A percentile compares a stretch with the other conserved stretches of the same genome.
phyloP scores from a whole-genome alignment of 2,113 vertebrate genomes.

The Brienomyrus longianalis region DNA sequence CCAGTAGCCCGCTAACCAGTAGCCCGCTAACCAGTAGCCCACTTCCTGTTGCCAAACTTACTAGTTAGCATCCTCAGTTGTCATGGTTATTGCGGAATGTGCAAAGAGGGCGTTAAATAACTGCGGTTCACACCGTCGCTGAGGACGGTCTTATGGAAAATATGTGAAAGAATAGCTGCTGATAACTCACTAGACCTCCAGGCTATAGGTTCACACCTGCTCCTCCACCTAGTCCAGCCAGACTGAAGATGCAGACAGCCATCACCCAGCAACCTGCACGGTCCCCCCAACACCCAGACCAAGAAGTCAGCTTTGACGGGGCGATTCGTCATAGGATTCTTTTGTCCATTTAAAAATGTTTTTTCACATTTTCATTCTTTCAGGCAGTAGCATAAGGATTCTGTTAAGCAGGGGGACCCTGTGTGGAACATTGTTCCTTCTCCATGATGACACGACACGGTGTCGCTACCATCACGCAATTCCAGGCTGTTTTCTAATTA shows the following conservation, averaged over 20 bases:
- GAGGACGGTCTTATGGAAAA: background rate
- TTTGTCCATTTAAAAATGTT: background rate
- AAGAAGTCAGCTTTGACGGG: background rate
- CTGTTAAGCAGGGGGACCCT: background rate
- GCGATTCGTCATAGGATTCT: background rate
- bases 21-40: background rate
- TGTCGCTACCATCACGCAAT: background rate
- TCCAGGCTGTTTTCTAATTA: constrained; percentile 12
- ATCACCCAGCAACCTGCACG: background rate
- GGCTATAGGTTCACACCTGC: background rate
- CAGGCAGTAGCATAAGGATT: background rate
- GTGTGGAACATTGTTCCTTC: background rate
- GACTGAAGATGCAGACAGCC: background rate
- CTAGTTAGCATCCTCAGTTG: background rate
- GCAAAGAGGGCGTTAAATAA: background rate
- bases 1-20: no score
- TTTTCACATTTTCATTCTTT: background rate
- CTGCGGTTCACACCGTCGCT: background rate
- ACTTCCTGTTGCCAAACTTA: background rate
- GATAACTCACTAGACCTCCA: background rate
- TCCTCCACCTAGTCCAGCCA: background rate
- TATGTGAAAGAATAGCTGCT: background rate
- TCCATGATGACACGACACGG: background rate
- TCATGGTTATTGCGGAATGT: background rate
- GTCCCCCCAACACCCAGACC: background rate